Percentiles rank a stretch among this genome's conserved stretches.
These are phyloP conservation scores for Apeltes quadracus DNA, from an alignment of 2,113 vertebrate genomes.

Conservation along the genomic window DNA sequence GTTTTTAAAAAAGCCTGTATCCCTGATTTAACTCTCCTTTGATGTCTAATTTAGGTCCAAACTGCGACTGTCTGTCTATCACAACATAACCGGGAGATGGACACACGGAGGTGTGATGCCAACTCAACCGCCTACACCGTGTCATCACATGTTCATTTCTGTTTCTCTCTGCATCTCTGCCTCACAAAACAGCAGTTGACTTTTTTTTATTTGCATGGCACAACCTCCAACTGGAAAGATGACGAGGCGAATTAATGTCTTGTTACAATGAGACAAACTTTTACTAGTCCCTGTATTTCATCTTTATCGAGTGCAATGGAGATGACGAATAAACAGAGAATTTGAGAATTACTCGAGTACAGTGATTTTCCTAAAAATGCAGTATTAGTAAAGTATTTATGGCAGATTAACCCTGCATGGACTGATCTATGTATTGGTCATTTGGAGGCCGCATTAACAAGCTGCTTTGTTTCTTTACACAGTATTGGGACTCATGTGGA, in stretches of 20 bases:
- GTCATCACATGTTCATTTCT: conserved; percentile 8
- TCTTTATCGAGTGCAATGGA: conserved; percentile 4
- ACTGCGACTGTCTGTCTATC: conserved; percentile 1
- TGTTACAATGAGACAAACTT: conserved; percentile 37
- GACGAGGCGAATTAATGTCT: conserved; percentile 21
- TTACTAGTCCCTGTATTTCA: conserved; percentile 17
- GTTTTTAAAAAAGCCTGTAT: background rate
- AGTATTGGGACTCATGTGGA: background rate
- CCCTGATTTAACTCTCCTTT: background rate
- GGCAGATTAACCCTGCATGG: background rate
- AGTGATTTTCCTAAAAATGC: no score
- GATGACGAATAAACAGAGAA: conserved; percentile 33
- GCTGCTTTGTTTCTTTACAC: background rate
- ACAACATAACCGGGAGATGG: background rate
- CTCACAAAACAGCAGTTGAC: conserved; percentile 12
- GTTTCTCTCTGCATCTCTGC: conserved; percentile 3
- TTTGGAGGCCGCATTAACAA: background rate
- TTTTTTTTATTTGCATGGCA: conserved; percentile 11
- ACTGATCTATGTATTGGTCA: background rate
- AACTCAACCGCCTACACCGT: conserved; percentile 14
- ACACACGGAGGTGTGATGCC: conserved; percentile 29
- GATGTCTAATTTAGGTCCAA: background rate
- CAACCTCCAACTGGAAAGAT: conserved; percentile 12
- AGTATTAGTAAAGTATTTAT: background rate
- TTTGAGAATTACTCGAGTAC: background rate